These are phyloP conservation scores for Eutolmus rufibarbis DNA, from an alignment of 2,888 invertebrate species.

Conservation along the genomic window DNA sequence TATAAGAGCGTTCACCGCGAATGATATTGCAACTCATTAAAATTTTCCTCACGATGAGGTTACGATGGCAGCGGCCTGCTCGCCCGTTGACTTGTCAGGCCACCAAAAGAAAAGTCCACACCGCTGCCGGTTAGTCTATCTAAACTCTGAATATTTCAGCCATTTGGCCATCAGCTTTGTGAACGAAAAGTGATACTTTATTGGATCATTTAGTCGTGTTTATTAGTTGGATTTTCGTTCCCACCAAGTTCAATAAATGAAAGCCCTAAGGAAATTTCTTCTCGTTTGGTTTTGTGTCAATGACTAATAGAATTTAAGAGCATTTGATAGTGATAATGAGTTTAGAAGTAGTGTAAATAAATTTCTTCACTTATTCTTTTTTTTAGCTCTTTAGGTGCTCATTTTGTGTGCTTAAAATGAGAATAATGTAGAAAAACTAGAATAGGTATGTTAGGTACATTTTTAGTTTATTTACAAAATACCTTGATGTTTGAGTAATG, in stretches of 20 bases:
- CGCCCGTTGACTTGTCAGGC: background rate
- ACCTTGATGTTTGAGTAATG: no score
- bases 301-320: background rate
- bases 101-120: background rate
- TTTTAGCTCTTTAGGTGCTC: background rate
- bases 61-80: background rate
- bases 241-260: background rate
- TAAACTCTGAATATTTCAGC: background rate
- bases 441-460: no score
- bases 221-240: background rate
- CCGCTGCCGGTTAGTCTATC: background rate
- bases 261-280: background rate
- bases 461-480: no score
- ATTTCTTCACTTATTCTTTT: background rate
- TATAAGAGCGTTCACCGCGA: background rate
- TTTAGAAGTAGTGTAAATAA: background rate
- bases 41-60: conserved; percentile 28
- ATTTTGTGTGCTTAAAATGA: no score
- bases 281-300: background rate
- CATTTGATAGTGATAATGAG: background rate
- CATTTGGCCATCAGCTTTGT: background rate
- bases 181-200: background rate
- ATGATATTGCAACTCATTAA: conserved; percentile 20
- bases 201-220: background rate
- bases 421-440: no score